Evolutionary conservation across 2,113 vertebrate genomes (phyloP).

Genomic region (Bagarius yarrelli): DNA sequence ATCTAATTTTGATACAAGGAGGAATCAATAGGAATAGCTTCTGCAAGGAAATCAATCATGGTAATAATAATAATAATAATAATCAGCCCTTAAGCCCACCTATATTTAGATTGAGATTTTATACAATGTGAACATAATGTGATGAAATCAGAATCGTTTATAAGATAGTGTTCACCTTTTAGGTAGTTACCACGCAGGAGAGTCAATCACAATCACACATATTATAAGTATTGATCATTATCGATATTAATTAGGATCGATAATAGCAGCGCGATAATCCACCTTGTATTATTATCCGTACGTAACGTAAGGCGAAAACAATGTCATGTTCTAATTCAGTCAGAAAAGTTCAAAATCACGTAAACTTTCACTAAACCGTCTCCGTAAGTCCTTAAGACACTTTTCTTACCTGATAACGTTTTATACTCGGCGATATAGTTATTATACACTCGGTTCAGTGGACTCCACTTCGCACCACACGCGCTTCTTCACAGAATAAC

Average conservation of each 20-base stretch:
- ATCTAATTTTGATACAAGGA: too few species aligned
- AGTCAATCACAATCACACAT: too few species aligned
- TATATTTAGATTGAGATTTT: neutral
- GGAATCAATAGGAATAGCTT: too few species aligned
- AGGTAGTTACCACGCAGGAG: neutral
- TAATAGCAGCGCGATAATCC: neutral
- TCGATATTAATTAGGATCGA: neutral
- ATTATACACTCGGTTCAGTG: neutral
- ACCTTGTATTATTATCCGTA: neutral
- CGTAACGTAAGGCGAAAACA: neutral
- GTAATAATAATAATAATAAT: too few species aligned
- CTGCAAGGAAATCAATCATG: too few species aligned
- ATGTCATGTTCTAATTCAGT: neutral
- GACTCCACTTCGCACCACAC: neutral
- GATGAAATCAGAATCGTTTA: neutral
- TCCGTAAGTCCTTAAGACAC: too few species aligned
- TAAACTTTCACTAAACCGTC: neutral
- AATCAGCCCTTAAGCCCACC: neutral
- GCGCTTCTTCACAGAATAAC: neutral
- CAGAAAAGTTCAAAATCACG: neutral
- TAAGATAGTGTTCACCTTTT: constrained; percentile 12
- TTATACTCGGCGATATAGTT: neutral
- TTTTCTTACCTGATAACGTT: constrained; percentile 33
- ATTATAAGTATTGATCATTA: neutral
- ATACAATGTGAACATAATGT: neutral